phyloP scores from a whole-genome alignment of 2,797 vertebrate genomes.

The Eospalax fontanierii region DNA sequence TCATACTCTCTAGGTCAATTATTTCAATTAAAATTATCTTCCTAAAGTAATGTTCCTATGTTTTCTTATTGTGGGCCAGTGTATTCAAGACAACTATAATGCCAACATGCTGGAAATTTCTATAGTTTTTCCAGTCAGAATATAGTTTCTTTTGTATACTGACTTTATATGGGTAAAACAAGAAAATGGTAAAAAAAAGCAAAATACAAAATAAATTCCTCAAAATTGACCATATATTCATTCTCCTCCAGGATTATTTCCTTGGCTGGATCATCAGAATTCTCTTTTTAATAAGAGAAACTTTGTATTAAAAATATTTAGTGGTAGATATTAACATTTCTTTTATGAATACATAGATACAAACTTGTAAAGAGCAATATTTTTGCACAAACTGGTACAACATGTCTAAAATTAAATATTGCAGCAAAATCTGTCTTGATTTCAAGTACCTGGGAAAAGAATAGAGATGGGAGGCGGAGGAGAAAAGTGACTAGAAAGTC shows the following conservation, averaged over 20 bases:
- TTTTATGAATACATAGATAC: not conserved
- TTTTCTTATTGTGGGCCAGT: not conserved
- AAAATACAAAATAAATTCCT: too few relatives aligned
- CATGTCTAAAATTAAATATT: not conserved
- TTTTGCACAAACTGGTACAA: not conserved
- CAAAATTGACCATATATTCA: not conserved
- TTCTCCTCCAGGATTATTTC: not conserved
- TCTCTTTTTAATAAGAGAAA: not conserved
- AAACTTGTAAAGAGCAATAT: not conserved
- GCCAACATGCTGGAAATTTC: not conserved
- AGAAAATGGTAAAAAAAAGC: too few relatives aligned
- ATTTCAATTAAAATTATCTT: slow-evolving; percentile 24
- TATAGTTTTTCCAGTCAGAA: slow-evolving; percentile 27
- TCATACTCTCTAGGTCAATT: not conserved
- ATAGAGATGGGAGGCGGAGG: too few relatives aligned
- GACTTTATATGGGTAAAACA: too few relatives aligned
- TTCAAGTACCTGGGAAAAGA: too few relatives aligned
- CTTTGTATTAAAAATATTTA: not conserved
- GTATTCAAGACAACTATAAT: not conserved
- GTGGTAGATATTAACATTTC: not conserved
- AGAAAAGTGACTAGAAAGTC: too few relatives aligned
- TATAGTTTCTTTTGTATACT: not conserved
- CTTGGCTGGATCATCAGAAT: not conserved
- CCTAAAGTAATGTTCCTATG: not conserved
- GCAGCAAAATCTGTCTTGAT: not conserved